Conservation (phyloP, 2,113 vertebrate genomes). For the Perccottus glenii region DNA sequence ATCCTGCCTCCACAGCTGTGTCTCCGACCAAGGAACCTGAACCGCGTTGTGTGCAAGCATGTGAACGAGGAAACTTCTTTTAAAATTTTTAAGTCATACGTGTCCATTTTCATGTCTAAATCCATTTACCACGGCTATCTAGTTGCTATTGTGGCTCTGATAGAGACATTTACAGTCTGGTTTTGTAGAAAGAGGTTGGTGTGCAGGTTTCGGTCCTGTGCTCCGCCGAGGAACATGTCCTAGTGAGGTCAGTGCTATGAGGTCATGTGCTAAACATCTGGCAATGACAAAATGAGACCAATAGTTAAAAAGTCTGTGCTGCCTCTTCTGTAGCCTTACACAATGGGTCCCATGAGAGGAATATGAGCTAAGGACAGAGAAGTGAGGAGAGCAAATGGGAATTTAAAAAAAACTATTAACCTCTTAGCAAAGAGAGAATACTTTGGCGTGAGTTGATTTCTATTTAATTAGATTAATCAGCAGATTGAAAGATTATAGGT, state of each 20-base stretch:
- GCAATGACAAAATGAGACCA: conserved; percentile 75
- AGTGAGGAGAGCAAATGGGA: conserved; percentile 35
- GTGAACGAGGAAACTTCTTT: conserved; percentile 30
- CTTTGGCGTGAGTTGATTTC: conserved; percentile 30
- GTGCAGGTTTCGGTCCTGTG: conserved; percentile 34
- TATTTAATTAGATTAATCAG: conserved; percentile 54
- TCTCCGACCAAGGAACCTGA: conserved; percentile 55
- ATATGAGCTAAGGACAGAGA: conserved; percentile 41
- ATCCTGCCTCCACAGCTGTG: conserved; percentile 52
- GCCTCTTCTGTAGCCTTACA: conserved; percentile 43
- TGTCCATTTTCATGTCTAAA: conserved; percentile 12
- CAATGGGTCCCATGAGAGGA: conserved; percentile 57
- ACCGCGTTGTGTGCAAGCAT: conserved; percentile 40
- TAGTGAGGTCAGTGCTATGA: conserved; percentile 72
- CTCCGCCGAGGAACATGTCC: conserved; percentile 63
- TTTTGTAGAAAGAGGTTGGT: conserved; percentile 27
- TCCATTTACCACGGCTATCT: conserved; percentile 38
- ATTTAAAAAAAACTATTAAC: conserved; percentile 53
- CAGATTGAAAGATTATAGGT: conserved; percentile 16
- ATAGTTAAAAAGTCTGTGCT: conserved; percentile 37
- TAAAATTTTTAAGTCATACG: conserved; percentile 1
- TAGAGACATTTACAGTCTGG: conserved; percentile 19
- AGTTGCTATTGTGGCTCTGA: conserved; percentile 25
- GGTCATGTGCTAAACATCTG: conserved; percentile 76
- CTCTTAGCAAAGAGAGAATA: conserved; percentile 37